These are phyloP conservation scores for Ornithorhynchus anatinus DNA, from an alignment of 2,113 vertebrate genomes.

Conservation along the genomic window DNA sequence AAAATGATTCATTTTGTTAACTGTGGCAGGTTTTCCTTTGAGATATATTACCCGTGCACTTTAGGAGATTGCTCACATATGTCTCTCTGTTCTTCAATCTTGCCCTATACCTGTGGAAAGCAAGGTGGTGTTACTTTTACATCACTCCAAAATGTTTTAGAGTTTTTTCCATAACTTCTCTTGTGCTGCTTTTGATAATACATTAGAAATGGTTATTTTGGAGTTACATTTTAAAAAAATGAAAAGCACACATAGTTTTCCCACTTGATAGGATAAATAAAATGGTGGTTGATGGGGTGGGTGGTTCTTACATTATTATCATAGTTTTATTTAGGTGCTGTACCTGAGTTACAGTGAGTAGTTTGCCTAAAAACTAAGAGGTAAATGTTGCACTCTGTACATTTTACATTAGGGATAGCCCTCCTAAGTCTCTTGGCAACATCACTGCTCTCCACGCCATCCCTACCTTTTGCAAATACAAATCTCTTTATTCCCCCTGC, in stretches of 20 bases:
- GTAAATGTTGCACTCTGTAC: too few species aligned
- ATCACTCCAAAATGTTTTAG: neutral
- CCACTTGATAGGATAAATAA: accelerated
- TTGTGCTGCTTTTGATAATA: constrained; percentile 1
- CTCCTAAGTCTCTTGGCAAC: too few species aligned
- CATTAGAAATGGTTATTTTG: neutral
- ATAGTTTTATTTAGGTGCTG: neutral
- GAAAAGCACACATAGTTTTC: neutral
- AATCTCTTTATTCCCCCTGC: neutral
- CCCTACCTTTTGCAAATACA: neutral
- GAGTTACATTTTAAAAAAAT: neutral
- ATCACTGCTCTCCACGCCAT: too few species aligned
- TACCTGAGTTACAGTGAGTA: neutral
- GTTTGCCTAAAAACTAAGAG: too few species aligned
- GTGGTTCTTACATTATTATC: neutral
- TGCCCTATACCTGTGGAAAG: neutral
- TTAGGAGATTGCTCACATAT: neutral
- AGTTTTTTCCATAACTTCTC: neutral
- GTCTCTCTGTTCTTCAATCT: neutral
- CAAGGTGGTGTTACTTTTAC: constrained; percentile 2
- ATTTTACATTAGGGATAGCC: too few species aligned
- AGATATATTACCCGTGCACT: neutral
- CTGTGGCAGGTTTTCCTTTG: neutral
- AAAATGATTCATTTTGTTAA: constrained; percentile 33
- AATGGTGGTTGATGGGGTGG: neutral